A percentile compares a stretch with the other conserved stretches of the same genome.
These are phyloP conservation scores for Microtus richardsoni DNA, from an alignment of 2,113 vertebrate species.

Conservation along the genomic window DNA sequence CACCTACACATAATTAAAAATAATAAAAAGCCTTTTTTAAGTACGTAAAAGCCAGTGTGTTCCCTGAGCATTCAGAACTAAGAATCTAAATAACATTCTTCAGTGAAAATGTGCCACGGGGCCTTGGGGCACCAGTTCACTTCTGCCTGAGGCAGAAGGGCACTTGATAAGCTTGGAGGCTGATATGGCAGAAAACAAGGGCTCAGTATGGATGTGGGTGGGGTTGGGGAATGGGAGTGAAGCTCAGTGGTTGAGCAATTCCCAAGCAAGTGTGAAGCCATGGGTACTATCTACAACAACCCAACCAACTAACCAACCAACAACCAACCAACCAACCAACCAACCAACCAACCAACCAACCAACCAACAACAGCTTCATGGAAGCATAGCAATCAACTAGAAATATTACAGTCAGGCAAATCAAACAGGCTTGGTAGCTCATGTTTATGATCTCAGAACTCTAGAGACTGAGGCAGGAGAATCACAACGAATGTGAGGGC, in stretches of 20 bases:
- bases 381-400: neutral
- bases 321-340: no score
- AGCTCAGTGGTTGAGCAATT: neutral
- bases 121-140: neutral
- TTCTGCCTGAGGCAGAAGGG: neutral
- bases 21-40: neutral
- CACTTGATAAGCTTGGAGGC: neutral
- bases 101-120: accelerated
- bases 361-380: neutral
- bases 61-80: neutral
- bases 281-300: neutral
- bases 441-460: neutral
- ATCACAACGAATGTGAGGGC: neutral
- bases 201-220: neutral
- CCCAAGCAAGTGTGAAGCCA: no score
- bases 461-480: neutral
- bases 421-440: neutral
- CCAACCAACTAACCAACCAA: neutral
- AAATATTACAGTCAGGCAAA: neutral
- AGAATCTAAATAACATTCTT: neutral
- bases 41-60: accelerated
- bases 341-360: no score
- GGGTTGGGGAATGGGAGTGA: neutral
- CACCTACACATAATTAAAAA: neutral
- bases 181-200: neutral